These are phyloP conservation scores for Cyanoramphus novaezelandiae DNA, from an alignment of 2,113 vertebrate genomes.

Conservation along the genomic window DNA sequence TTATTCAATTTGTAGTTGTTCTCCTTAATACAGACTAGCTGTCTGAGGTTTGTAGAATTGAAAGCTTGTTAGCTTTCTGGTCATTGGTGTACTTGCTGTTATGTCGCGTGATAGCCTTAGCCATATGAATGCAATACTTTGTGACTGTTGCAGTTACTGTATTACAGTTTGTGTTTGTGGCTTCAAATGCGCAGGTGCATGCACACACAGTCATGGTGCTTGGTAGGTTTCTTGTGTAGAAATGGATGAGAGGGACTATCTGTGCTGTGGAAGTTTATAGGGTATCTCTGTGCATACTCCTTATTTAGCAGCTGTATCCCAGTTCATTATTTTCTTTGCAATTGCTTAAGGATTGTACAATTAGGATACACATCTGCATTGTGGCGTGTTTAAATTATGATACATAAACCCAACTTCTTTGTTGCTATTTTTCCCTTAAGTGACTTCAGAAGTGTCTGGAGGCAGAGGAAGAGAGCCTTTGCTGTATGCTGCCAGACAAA, in stretches of 20 bases:
- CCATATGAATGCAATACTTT: not conserved
- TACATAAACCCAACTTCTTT: not conserved
- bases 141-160: not conserved
- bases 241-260: not conserved
- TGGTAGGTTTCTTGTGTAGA: not conserved
- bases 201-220: not conserved
- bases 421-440: not conserved
- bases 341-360: not conserved
- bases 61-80: not conserved
- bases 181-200: accelerated
- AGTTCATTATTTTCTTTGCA: not conserved
- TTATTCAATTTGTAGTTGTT: not conserved
- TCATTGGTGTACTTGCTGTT: not conserved
- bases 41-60: not conserved
- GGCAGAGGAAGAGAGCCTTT: not conserved
- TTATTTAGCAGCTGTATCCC: not conserved
- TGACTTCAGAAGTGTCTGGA: not conserved
- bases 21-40: not conserved
- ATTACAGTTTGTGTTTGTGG: not conserved
- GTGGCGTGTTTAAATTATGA: not conserved
- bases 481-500: not conserved
- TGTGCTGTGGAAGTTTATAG: not conserved
- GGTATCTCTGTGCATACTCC: not conserved
- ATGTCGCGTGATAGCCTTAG: not conserved
- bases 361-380: not conserved